Conservation (phyloP, 2,888 invertebrate species). For the Drosophila melanosoma region DNA sequence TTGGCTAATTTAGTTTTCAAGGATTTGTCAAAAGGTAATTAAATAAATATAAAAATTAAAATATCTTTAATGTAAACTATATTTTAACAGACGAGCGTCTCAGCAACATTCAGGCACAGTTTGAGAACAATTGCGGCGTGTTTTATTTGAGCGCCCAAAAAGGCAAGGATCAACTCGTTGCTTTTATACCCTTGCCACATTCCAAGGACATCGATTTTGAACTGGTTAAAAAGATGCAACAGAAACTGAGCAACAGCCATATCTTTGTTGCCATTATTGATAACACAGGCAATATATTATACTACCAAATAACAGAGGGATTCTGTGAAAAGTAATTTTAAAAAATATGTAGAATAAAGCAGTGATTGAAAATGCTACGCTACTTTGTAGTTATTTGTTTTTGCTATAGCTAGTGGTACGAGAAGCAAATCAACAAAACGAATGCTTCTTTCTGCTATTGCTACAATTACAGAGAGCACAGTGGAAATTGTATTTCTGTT, state of each 20-base stretch:
- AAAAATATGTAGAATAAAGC: too few species aligned
- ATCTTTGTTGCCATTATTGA: slow-evolving; percentile 84
- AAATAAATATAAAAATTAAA: not conserved
- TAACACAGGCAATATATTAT: slow-evolving; percentile 85
- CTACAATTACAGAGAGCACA: too few species aligned
- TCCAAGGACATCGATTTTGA: slow-evolving; percentile 65
- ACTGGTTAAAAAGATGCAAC: slow-evolving; percentile 59
- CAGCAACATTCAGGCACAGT: slow-evolving; percentile 52
- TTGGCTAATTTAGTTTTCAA: slow-evolving; percentile 86
- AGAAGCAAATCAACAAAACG: too few species aligned
- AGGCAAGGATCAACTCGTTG: slow-evolving; percentile 9
- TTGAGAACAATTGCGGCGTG: slow-evolving; percentile 53
- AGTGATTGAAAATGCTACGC: not conserved
- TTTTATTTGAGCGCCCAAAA: slow-evolving; percentile 66
- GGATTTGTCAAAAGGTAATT: slow-evolving; percentile 84
- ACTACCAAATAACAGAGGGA: slow-evolving; percentile 84
- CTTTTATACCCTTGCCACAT: slow-evolving; percentile 67
- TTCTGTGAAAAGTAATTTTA: slow-evolving; percentile 35
- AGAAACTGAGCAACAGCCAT: slow-evolving; percentile 50
- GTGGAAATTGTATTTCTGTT: not conserved
- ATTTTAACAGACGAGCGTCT: slow-evolving; percentile 50
- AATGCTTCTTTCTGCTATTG: too few species aligned
- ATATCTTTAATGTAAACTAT: not conserved
- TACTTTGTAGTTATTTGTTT: not conserved
- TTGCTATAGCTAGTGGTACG: too few species aligned